phyloP scores from a whole-genome alignment of 2,797 vertebrate genomes.

The Enteromius treurensis region DNA sequence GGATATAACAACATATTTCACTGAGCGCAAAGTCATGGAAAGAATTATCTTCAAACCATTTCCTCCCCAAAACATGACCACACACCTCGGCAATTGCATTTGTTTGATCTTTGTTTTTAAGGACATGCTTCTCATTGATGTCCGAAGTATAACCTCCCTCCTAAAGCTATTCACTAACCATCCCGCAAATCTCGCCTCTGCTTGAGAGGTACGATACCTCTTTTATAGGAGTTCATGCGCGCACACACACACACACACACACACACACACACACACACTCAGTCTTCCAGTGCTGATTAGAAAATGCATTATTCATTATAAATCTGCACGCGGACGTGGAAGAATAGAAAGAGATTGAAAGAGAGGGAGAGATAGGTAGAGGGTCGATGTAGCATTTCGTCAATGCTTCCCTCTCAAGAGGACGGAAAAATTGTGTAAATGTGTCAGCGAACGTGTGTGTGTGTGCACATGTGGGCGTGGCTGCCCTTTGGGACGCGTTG shows the following conservation, averaged over 20 bases:
- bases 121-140: constrained; percentile 19
- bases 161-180: neutral
- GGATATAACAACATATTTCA: constrained; percentile 36
- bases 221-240: constrained; percentile 28
- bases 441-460: constrained; percentile 29
- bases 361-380: constrained; percentile 37
- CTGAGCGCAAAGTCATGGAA: constrained; percentile 1
- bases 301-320: constrained; percentile 63
- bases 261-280: constrained; percentile 8
- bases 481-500: constrained; percentile 56
- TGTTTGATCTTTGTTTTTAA: constrained; percentile 7
- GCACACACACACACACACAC: neutral
- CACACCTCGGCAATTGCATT: neutral
- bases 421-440: constrained; percentile 22
- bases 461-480: constrained; percentile 35
- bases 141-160: neutral
- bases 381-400: constrained; percentile 22
- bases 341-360: constrained; percentile 27
- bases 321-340: constrained; percentile 53
- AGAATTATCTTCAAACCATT: constrained; percentile 4
- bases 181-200: constrained; percentile 10
- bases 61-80: neutral
- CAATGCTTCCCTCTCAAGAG: neutral
- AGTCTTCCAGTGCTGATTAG: constrained; percentile 57
- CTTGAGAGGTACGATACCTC: constrained; percentile 19